Evolutionary conservation across 2,888 invertebrate genomes (phyloP).

Genomic region (Gortyna flavago): DNA sequence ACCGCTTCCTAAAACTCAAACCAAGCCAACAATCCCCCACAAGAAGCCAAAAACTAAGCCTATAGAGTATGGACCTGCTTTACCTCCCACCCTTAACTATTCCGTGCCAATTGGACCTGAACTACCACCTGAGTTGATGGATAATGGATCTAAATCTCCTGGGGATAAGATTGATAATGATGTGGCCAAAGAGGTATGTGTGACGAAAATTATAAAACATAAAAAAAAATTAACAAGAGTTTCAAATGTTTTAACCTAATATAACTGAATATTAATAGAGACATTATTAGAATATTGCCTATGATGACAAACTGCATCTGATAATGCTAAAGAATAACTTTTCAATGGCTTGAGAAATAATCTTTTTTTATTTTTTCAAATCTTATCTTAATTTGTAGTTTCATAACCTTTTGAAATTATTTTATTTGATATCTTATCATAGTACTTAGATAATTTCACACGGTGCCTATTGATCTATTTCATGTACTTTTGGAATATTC

Average conservation of each 20-base stretch:
- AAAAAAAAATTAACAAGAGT: too few species aligned
- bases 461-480: constrained; percentile 49
- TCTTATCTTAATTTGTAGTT: constrained; percentile 1
- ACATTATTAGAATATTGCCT: constrained; percentile 41
- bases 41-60: constrained; percentile 80
- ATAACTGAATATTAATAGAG: not conserved
- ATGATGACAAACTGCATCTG: constrained; percentile 81
- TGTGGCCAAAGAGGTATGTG: constrained; percentile 70
- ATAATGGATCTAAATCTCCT: constrained; percentile 65
- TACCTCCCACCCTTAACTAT: constrained; percentile 82
- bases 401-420: constrained; percentile 66
- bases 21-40: constrained; percentile 60
- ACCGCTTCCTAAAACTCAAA: constrained; percentile 59
- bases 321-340: constrained; percentile 73
- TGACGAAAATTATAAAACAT: not conserved
- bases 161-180: constrained; percentile 61
- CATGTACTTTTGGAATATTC: constrained; percentile 70
- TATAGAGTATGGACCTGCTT: constrained; percentile 79
- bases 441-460: constrained; percentile 53
- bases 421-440: constrained; percentile 27
- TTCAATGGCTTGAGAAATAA: constrained; percentile 67
- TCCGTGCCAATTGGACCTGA: constrained; percentile 84
- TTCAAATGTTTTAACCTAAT: not conserved
- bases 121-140: constrained; percentile 75
- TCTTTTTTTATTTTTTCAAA: constrained; percentile 5